A percentile compares a stretch with the other conserved stretches of the same genome.
These are phyloP conservation scores for Ennomos quercinarius DNA, from an alignment of 2,888 invertebrate genomes.

Conservation along the genomic window DNA sequence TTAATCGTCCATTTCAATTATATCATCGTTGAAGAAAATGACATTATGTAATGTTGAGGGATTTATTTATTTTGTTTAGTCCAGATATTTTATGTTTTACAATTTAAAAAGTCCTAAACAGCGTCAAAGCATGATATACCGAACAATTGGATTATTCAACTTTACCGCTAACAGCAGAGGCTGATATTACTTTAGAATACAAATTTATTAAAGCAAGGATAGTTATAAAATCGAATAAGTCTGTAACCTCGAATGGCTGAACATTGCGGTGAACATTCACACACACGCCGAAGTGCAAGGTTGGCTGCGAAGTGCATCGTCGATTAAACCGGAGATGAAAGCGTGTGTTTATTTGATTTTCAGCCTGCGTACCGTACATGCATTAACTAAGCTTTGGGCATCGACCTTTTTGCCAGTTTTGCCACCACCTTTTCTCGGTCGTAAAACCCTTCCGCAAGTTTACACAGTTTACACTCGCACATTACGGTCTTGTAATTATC, in stretches of 20 bases:
- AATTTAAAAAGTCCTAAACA: too few species aligned
- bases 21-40: too few species aligned
- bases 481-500: constrained; percentile 42
- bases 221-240: constrained; percentile 65
- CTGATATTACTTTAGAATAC: constrained; percentile 42
- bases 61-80: too few species aligned
- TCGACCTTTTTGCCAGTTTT: constrained; percentile 54
- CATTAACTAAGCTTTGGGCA: constrained; percentile 69
- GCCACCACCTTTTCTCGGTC: constrained; percentile 52
- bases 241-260: constrained; percentile 64
- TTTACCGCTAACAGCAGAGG: constrained; percentile 18
- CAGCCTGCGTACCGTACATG: constrained; percentile 57
- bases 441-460: constrained; percentile 56
- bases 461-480: constrained; percentile 45
- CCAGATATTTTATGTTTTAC: too few species aligned
- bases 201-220: constrained; percentile 61
- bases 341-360: constrained; percentile 82
- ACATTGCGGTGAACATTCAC: constrained; percentile 64
- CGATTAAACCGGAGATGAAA: constrained; percentile 80
- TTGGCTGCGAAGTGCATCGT: constrained; percentile 76
- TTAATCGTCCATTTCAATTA: too few species aligned
- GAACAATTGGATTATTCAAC: neutral
- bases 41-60: too few species aligned
- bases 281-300: constrained; percentile 72
- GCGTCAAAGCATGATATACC: too few species aligned